A percentile compares a stretch with the other conserved stretches of the same genome.
phyloP scores from a whole-genome alignment of 2,888 invertebrate species.

The Odontocerum albicorne region DNA sequence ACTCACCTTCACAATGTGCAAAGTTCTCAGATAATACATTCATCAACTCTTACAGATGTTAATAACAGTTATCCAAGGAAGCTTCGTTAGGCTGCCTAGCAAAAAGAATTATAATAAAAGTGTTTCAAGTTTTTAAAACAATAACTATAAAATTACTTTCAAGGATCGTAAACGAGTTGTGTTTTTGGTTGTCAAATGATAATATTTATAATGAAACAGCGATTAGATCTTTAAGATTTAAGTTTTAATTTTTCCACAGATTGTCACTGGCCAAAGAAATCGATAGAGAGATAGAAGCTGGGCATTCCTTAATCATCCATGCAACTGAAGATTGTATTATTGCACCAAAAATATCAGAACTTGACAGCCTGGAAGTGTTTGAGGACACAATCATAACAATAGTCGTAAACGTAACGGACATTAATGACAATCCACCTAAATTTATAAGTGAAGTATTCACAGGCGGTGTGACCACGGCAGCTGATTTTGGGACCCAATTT shows the following conservation, averaged over 20 bases:
- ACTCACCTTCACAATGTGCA: too few species aligned
- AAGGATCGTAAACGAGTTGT: too few species aligned
- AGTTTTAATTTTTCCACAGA: conserved; percentile 29
- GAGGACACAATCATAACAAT: conserved; percentile 74
- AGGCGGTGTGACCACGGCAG: conserved; percentile 91
- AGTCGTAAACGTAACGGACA: conserved; percentile 72
- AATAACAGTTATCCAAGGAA: too few species aligned
- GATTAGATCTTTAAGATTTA: too few species aligned
- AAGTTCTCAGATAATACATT: too few species aligned
- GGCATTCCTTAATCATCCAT: conserved; percentile 71
- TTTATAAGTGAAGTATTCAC: conserved; percentile 84
- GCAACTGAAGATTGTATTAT: conserved; percentile 82
- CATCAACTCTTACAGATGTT: too few species aligned
- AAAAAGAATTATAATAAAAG: too few species aligned
- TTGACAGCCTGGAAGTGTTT: conserved; percentile 47
- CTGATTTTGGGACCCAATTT: conserved; percentile 86
- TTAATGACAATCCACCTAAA: conserved; percentile 89
- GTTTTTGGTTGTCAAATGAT: too few species aligned
- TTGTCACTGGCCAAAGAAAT: conserved; percentile 54
- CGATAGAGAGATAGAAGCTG: conserved; percentile 72
- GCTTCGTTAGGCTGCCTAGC: too few species aligned
- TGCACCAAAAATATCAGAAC: conserved; percentile 58
- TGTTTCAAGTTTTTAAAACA: too few species aligned
- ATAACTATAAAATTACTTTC: too few species aligned
- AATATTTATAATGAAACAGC: too few species aligned